phyloP scores from a whole-genome alignment of 1,140 invertebrate genomes.

The Onthophagus taurus region DNA sequence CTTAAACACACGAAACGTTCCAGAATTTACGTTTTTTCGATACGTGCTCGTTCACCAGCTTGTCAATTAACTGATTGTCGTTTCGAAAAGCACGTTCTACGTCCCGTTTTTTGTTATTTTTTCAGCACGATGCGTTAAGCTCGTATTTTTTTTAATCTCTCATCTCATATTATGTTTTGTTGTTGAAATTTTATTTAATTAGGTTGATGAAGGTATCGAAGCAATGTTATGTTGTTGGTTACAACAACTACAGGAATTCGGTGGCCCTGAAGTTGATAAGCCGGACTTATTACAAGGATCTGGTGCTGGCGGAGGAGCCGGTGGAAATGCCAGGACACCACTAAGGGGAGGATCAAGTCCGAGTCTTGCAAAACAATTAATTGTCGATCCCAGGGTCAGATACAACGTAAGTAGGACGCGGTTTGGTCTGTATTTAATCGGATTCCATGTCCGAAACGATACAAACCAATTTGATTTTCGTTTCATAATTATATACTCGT shows the following conservation, averaged over 20 bases:
- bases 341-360: slow-evolving; percentile 40
- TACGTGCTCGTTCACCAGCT: too few relatives aligned
- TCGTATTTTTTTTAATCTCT: too few relatives aligned
- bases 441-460: background rate
- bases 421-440: background rate
- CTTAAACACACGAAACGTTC: too few relatives aligned
- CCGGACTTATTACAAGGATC: slow-evolving; percentile 72
- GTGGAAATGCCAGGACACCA: slow-evolving; percentile 40
- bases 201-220: slow-evolving; percentile 74
- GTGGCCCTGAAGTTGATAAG: slow-evolving; percentile 68
- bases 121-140: too few relatives aligned
- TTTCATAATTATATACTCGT: too few relatives aligned
- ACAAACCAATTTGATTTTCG: background rate
- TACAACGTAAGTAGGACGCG: slow-evolving; percentile 61
- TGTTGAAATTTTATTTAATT: slow-evolving; percentile 1
- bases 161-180: too few relatives aligned
- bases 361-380: slow-evolving; percentile 53
- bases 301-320: slow-evolving; percentile 59
- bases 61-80: too few relatives aligned
- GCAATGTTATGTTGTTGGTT: slow-evolving; percentile 73
- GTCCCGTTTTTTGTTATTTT: too few relatives aligned
- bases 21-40: too few relatives aligned
- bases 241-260: slow-evolving; percentile 69
- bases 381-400: slow-evolving; percentile 59
- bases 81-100: too few relatives aligned